Percentiles rank a stretch among this genome's conserved stretches.
phyloP scores from a whole-genome alignment of 2,113 vertebrate species.

The Blennius ocellaris region DNA sequence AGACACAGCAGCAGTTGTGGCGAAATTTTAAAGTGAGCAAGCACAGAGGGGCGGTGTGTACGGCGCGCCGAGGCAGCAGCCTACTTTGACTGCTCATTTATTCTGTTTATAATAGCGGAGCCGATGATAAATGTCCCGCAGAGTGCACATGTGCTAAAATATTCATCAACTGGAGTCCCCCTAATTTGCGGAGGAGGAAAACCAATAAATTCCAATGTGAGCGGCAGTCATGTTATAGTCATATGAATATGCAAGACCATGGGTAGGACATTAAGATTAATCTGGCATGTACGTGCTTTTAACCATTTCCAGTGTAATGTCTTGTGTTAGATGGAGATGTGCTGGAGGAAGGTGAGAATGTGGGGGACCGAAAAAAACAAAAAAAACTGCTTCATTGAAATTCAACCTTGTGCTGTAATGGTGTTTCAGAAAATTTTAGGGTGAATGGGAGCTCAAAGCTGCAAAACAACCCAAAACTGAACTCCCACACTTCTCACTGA shows the following conservation, averaged over 20 bases:
- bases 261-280: conserved; percentile 81
- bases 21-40: conserved; percentile 20
- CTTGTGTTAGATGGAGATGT: conserved; percentile 48
- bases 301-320: conserved; percentile 64
- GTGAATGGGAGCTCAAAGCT: conserved; percentile 12
- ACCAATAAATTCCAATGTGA: conserved; percentile 83
- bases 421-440: conserved; percentile 47
- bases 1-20: conserved; percentile 33
- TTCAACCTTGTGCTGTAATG: conserved; percentile 48
- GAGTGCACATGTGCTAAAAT: conserved; percentile 99
- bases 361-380: conserved; percentile 19
- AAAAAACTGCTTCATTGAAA: conserved; percentile 30
- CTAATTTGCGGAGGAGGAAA: conserved; percentile 84
- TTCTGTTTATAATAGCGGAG: conserved; percentile 95
- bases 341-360: conserved; percentile 47
- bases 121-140: conserved; percentile 95
- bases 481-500: conserved; percentile 48
- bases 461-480: conserved; percentile 14
- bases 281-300: conserved; percentile 66
- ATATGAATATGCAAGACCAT: conserved; percentile 82
- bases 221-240: conserved; percentile 82
- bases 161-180: conserved; percentile 90
- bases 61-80: conserved; percentile 86
- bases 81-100: conserved; percentile 97
- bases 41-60: conserved; percentile 48